phyloP scores from a whole-genome alignment of 2,797 vertebrate genomes.

The Pyrocephalus nanus region DNA sequence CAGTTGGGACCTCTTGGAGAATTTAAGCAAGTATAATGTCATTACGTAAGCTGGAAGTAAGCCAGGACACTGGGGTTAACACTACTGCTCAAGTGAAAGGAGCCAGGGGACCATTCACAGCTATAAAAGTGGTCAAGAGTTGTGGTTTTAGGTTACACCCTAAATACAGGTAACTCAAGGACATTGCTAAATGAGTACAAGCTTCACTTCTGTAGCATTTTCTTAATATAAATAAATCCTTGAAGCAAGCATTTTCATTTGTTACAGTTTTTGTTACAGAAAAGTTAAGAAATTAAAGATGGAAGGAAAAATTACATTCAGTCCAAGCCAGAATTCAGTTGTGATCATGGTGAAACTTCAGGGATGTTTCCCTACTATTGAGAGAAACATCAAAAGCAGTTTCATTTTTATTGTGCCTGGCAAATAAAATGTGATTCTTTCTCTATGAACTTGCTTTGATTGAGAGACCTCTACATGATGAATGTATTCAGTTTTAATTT shows the following conservation, averaged over 20 bases:
- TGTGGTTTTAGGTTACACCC: conserved; percentile 40
- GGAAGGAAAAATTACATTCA: not conserved
- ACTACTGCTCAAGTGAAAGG: conserved; percentile 36
- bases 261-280: not conserved
- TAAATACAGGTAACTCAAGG: conserved; percentile 48
- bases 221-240: not conserved
- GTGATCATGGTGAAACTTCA: not conserved
- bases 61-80: conserved; percentile 42
- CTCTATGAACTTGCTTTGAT: not conserved
- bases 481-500: not conserved
- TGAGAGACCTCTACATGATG: not conserved
- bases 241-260: not conserved
- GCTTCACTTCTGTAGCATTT: not conserved
- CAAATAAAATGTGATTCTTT: not conserved
- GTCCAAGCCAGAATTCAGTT: not conserved
- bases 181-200: not conserved
- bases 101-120: conserved; percentile 25
- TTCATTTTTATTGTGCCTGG: not conserved
- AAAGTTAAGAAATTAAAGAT: not conserved
- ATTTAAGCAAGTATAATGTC: conserved; percentile 10
- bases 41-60: conserved; percentile 12
- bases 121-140: conserved; percentile 40
- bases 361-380: not conserved
- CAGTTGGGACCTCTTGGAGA: conserved; percentile 10
- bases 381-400: not conserved